Evolutionary conservation across 2,797 vertebrate genomes (phyloP).

Genomic region (Syndactyla subalaris): DNA sequence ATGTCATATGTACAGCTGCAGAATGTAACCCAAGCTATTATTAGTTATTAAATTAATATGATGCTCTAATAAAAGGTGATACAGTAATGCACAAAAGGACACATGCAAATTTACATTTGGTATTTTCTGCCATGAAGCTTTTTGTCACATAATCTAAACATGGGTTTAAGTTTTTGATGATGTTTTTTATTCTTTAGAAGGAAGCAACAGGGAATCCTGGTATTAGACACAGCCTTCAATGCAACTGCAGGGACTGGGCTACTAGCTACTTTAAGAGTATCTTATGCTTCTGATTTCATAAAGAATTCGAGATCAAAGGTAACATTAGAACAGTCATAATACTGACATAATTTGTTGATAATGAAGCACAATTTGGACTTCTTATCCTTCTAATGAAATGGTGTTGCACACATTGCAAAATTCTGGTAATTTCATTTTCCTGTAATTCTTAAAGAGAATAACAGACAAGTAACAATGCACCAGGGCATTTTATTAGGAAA

Average conservation of each 20-base stretch:
- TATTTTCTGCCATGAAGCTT: neutral
- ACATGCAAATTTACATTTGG: neutral
- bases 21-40: neutral
- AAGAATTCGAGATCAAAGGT: slow-evolving; percentile 24
- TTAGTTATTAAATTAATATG: neutral
- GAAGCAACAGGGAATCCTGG: neutral
- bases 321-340: neutral
- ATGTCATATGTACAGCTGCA: neutral
- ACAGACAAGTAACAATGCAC: slow-evolving; percentile 11
- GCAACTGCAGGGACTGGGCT: neutral
- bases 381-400: slow-evolving; percentile 24
- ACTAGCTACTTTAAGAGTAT: fast-evolving
- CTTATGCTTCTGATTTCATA: neutral
- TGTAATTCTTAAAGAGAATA: slow-evolving; percentile 45
- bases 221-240: neutral
- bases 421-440: slow-evolving; percentile 56
- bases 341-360: neutral
- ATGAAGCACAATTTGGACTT: neutral
- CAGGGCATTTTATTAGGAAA: slow-evolving; percentile 64
- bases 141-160: neutral
- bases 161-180: neutral
- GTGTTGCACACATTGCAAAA: slow-evolving; percentile 1
- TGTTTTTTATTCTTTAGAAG: neutral
- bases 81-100: neutral
- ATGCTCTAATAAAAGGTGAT: neutral